A percentile compares a stretch with the other conserved stretches of the same genome.
Conservation (phyloP, 2,797 vertebrate species). For the Sorex maritimensis region DNA sequence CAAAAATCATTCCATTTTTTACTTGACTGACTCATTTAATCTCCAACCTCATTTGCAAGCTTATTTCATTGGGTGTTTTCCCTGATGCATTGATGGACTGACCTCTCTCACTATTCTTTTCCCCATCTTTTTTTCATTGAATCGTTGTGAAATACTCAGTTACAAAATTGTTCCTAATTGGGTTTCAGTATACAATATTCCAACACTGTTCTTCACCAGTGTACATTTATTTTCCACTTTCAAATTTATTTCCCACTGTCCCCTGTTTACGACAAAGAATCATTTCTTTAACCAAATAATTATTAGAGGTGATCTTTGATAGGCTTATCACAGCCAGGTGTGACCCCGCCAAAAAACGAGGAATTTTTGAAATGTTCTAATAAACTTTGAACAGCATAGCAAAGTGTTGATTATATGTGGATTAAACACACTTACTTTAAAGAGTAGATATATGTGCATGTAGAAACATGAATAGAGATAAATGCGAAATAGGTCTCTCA, state of each 20-base stretch:
- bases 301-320: neutral
- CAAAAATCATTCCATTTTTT: neutral
- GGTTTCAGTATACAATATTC: too few species aligned
- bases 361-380: neutral
- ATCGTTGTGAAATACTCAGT: too few species aligned
- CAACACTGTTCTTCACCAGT: neutral
- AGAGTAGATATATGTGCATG: neutral
- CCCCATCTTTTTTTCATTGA: too few species aligned
- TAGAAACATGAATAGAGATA: neutral
- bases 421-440: neutral
- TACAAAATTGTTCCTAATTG: too few species aligned
- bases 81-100: rapidly evolving
- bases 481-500: neutral
- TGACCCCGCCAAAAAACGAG: too few species aligned
- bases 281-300: neutral
- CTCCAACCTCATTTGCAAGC: neutral
- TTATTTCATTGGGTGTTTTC: neutral
- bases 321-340: neutral
- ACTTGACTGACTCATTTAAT: neutral
- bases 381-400: neutral
- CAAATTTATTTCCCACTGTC: neutral
- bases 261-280: too few species aligned
- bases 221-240: neutral
- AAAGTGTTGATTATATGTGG: neutral
- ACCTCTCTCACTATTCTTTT: neutral